Percentiles rank a stretch among this genome's conserved stretches.
phyloP scores from a whole-genome alignment of 1,140 invertebrate species.

The Diorhabda elongata region DNA sequence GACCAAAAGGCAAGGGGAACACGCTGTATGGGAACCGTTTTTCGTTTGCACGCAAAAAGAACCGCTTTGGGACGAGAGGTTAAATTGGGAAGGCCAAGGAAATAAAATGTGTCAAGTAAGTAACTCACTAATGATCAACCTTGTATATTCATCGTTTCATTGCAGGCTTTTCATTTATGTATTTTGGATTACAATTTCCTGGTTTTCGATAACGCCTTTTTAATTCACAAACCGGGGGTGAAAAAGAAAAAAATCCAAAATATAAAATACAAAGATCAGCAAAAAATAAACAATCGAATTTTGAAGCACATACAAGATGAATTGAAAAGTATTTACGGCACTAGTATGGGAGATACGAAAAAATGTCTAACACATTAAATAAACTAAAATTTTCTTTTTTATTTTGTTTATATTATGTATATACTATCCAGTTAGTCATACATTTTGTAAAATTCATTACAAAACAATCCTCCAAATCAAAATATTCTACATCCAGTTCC shows the following conservation, averaged over 20 bases:
- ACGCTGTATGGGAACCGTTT: conserved; percentile 57
- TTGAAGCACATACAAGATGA: conserved; percentile 15
- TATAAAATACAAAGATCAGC: conserved; percentile 17
- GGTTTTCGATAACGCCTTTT: conserved; percentile 82
- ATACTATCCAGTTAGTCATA: too few relatives aligned
- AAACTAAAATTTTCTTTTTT: too few relatives aligned
- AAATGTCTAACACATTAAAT: too few relatives aligned
- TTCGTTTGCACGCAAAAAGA: conserved; percentile 59
- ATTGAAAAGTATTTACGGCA: conserved; percentile 22
- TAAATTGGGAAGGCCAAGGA: conserved; percentile 58
- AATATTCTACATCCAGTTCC: too few relatives aligned
- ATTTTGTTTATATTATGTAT: too few relatives aligned
- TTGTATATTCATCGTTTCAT: not conserved
- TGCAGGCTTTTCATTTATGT: conserved; percentile 77
- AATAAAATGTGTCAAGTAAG: conserved; percentile 61
- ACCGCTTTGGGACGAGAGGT: conserved; percentile 57
- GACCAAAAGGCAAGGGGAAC: conserved; percentile 45
- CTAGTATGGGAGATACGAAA: too few relatives aligned
- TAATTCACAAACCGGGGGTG: conserved; percentile 81
- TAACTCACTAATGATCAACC: not conserved
- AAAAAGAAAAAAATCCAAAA: conserved; percentile 49
- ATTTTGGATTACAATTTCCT: conserved; percentile 83
- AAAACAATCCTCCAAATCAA: too few relatives aligned
- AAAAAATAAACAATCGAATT: conserved; percentile 16
- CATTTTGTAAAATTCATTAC: too few relatives aligned